Percentiles rank a stretch among this genome's conserved stretches.
Conservation (phyloP, 1,140 invertebrate species). For the Sminthurinus signatus region DNA sequence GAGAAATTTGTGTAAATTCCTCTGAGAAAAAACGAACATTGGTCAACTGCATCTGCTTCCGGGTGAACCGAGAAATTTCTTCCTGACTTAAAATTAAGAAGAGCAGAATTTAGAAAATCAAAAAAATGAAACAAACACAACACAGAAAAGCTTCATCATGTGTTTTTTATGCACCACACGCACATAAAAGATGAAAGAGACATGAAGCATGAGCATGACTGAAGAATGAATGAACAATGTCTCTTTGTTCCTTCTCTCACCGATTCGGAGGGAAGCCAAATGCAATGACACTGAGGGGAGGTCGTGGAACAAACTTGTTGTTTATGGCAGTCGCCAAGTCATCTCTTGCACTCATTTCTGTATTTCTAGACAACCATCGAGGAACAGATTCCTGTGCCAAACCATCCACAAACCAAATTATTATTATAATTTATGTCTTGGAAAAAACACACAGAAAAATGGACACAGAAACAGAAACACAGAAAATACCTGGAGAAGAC, state of each 20-base stretch:
- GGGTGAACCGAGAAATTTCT: conserved; percentile 18
- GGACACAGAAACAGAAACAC: no score
- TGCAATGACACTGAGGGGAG: conserved; percentile 23
- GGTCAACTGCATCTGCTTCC: conserved; percentile 13
- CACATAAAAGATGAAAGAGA: no score
- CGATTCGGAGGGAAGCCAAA: conserved; percentile 19
- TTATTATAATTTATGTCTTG: no score
- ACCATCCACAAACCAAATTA: no score
- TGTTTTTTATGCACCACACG: no score
- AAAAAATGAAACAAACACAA: no score
- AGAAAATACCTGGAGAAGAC: conserved; percentile 18
- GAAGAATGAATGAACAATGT: no score
- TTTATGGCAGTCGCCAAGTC: conserved; percentile 15
- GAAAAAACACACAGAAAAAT: no score
- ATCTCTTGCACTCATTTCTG: background rate
- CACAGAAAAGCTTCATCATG: no score
- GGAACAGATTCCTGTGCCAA: conserved; percentile 33
- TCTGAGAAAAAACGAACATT: conserved; percentile 28
- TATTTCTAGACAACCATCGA: conserved; percentile 15
- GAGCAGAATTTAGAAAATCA: background rate
- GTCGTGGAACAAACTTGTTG: conserved; percentile 20
- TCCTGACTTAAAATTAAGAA: conserved; percentile 3
- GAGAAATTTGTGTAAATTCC: conserved; percentile 18
- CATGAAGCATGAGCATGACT: no score
- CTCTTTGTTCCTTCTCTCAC: no score